Conservation (phyloP, 2,888 invertebrate species). For the Eupithecia subfuscata region DNA sequence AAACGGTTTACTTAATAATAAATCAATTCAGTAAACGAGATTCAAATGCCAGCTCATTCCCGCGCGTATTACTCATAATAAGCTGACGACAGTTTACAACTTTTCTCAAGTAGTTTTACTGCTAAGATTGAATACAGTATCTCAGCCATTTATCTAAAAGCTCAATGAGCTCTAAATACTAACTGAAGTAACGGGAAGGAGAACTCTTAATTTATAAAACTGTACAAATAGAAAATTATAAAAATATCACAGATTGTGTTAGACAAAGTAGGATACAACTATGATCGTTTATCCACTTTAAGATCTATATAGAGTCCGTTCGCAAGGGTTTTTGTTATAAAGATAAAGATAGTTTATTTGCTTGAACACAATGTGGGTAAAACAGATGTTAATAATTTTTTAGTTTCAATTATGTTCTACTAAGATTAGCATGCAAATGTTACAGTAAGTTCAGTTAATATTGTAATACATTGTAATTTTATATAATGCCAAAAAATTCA, state of each 20-base stretch:
- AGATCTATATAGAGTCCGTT: background rate
- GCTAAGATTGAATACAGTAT: constrained; percentile 3
- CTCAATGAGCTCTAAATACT: constrained; percentile 1
- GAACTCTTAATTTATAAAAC: background rate
- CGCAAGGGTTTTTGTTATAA: too few relatives aligned
- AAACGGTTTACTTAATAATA: constrained; percentile 27
- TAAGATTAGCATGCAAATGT: too few relatives aligned
- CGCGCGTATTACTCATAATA: constrained; percentile 22
- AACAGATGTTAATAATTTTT: too few relatives aligned
- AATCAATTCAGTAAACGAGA: constrained; percentile 37
- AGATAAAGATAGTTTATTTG: too few relatives aligned
- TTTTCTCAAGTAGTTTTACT: constrained; percentile 10
- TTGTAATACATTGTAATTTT: too few relatives aligned
- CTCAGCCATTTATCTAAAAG: background rate
- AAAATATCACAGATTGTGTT: background rate
- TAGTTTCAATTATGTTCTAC: too few relatives aligned
- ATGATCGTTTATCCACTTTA: background rate
- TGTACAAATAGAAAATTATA: background rate
- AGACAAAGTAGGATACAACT: background rate
- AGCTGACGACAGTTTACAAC: constrained; percentile 4
- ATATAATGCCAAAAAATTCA: too few relatives aligned
- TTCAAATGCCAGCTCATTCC: constrained; percentile 37
- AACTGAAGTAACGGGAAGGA: background rate
- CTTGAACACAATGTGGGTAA: too few relatives aligned
- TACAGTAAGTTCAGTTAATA: too few relatives aligned